Base-by-base conservation (phyloP, 2,888 invertebrate species). In the Philhelius pedissequus region DNA sequence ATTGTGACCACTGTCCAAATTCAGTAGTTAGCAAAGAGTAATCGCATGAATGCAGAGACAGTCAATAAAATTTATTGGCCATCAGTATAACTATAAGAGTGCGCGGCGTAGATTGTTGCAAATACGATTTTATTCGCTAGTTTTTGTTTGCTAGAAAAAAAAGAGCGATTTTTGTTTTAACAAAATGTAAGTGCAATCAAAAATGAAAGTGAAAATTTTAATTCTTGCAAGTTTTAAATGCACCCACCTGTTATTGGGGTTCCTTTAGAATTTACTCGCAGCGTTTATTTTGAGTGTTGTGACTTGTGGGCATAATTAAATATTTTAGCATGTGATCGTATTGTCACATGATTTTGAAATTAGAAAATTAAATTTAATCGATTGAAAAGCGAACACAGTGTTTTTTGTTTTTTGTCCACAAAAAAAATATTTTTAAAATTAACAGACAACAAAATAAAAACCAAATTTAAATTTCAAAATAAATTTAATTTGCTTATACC, bases 11-110 rank as follows among this genome's bases (percentile, higher is more conserved):
- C 35, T 71, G 83, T 68, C 73, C 73, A 56, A 56, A 35, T 35
- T 56, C 56, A 74, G 74, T 64, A 30, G 70, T 62, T 48, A 50
- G 76, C 38, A 52, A 79, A 71, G 62, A 43, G 66, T 54, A 64
- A 64, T n/a, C 64, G 82, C 73, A 68, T 68, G 83, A 68, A 43
- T 69, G 66, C 75, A 54, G 27, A 71, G 48, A 68, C 75, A 76
- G 54, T 71, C 66, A 64, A 50, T 80, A 54, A 84, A 3, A 48
- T 13, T 48, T 13, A 48, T 75, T 54, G 68, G 50, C 50, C 50
- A n/a, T n/a, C n/a, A 35, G 79, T 74, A 45, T 50, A 66, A 75
- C 32, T 58, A 25, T 4, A 3, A 25, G 5, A 3, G 25, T 54
- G 40, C 48, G 62, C 70, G 54, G 45, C 20, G 43, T 40, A 27